phyloP scores from a whole-genome alignment of 1,140 invertebrate genomes.

The Tenebrio molitor region DNA sequence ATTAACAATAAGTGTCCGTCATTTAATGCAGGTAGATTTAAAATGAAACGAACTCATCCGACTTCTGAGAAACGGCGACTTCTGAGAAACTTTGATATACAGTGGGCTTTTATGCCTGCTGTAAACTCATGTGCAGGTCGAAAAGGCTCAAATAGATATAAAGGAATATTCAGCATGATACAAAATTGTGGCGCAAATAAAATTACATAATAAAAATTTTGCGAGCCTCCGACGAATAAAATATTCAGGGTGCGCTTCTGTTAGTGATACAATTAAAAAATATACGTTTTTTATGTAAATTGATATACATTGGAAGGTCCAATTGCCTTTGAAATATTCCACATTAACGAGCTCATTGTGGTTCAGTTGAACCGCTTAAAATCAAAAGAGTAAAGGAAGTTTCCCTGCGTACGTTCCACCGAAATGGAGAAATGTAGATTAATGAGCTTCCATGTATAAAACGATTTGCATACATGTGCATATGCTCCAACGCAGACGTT shows the following conservation, averaged over 20 bases:
- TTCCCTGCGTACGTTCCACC: not conserved
- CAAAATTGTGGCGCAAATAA: conserved; percentile 30
- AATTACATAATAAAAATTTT: conserved; percentile 36
- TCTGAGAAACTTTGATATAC: no score
- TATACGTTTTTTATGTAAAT: conserved; percentile 47
- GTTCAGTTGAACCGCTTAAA: conserved; percentile 38
- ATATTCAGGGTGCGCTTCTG: conserved; percentile 44
- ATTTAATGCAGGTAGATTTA: no score
- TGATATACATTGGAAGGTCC: conserved; percentile 44
- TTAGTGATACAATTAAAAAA: conserved; percentile 45
- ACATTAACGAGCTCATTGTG: conserved; percentile 45
- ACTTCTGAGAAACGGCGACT: no score
- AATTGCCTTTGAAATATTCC: conserved; percentile 47
- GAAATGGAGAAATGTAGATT: conserved; percentile 40
- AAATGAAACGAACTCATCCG: no score
- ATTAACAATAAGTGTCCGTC: not conserved
- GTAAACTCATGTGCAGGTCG: conserved; percentile 1
- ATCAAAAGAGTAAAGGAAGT: conserved; percentile 40
- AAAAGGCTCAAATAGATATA: conserved; percentile 13
- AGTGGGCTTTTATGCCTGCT: no score
- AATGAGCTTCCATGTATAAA: conserved; percentile 41
- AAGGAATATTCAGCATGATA: conserved; percentile 12
- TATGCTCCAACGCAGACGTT: not conserved
- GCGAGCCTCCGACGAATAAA: conserved; percentile 34
- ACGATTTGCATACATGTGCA: conserved; percentile 40